A percentile compares a stretch with the other conserved stretches of the same genome.
phyloP scores from a whole-genome alignment of 2,888 invertebrate species.

The Euplagia quadripunctaria region DNA sequence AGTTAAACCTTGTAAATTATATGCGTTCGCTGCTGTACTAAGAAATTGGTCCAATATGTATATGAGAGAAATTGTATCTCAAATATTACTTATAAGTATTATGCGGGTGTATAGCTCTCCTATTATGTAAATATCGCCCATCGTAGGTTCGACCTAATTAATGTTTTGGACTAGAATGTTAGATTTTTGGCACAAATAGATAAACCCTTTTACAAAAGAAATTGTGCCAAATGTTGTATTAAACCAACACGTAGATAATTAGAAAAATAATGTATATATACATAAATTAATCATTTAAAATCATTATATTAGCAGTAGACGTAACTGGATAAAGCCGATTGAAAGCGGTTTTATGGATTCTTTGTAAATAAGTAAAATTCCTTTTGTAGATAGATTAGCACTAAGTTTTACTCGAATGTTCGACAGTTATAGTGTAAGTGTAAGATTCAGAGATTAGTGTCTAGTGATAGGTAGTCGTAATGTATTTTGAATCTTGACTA shows the following conservation, averaged over 20 bases:
- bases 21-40: constrained; percentile 24
- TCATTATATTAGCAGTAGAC: constrained; percentile 30
- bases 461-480: constrained; percentile 46
- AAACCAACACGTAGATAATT: constrained; percentile 67
- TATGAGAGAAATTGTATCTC: constrained; percentile 20
- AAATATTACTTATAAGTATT: constrained; percentile 41
- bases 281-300: constrained; percentile 57
- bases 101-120: constrained; percentile 53
- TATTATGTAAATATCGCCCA: constrained; percentile 50
- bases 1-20: constrained; percentile 5
- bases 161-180: constrained; percentile 48
- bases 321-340: constrained; percentile 26
- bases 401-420: constrained; percentile 46
- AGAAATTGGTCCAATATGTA: constrained; percentile 21
- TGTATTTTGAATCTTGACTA: constrained; percentile 67
- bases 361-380: constrained; percentile 69
- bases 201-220: constrained; percentile 45
- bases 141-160: constrained; percentile 44
- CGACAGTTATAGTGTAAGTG: constrained; percentile 49
- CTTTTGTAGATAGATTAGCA: constrained; percentile 73
- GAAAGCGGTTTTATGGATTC: constrained; percentile 33
- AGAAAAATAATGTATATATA: constrained; percentile 67
- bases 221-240: constrained; percentile 69
- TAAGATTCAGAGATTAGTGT: constrained; percentile 61
- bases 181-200: constrained; percentile 56